Percentiles rank a stretch among this genome's conserved stretches.
Conservation (phyloP, 2,888 invertebrate species). For the Noctuana brunneofusca region DNA sequence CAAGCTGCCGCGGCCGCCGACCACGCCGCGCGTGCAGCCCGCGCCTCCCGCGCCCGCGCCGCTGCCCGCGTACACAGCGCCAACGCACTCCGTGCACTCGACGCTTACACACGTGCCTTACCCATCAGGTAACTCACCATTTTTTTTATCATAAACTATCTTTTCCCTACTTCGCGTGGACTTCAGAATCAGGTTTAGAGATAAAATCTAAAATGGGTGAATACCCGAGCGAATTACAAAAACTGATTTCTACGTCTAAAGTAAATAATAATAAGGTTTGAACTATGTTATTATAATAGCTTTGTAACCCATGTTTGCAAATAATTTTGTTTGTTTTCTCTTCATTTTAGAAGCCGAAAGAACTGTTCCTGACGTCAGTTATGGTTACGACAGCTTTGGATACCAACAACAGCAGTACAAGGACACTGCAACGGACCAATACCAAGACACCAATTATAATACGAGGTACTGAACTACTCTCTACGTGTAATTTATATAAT, state of each 20-base stretch:
- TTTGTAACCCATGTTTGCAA: too few species aligned
- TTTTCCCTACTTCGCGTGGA: too few species aligned
- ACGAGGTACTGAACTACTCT: constrained; percentile 54
- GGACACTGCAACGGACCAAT: constrained; percentile 65
- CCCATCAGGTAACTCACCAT: constrained; percentile 70
- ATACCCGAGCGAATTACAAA: too few species aligned
- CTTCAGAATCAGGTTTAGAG: too few species aligned
- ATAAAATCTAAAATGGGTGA: too few species aligned
- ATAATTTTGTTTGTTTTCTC: neutral
- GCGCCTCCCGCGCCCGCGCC: constrained; percentile 52
- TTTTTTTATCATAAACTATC: too few species aligned
- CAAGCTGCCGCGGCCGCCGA: constrained; percentile 67
- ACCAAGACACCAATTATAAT: constrained; percentile 71
- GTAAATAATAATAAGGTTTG: too few species aligned
- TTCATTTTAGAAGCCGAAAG: constrained; percentile 62
- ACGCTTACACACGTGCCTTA: constrained; percentile 74
- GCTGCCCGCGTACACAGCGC: constrained; percentile 48
- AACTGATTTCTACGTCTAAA: too few species aligned
- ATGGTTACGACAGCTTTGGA: constrained; percentile 65
- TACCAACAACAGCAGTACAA: constrained; percentile 65
- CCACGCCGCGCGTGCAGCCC: constrained; percentile 47
- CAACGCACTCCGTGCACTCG: constrained; percentile 47
- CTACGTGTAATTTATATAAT: too few species aligned
- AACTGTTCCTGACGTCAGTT: constrained; percentile 62
- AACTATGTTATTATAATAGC: too few species aligned